Percentiles rank a stretch among this genome's conserved stretches.
phyloP scores from a whole-genome alignment of 2,113 vertebrate genomes.

The Orthonyx spaldingii region DNA sequence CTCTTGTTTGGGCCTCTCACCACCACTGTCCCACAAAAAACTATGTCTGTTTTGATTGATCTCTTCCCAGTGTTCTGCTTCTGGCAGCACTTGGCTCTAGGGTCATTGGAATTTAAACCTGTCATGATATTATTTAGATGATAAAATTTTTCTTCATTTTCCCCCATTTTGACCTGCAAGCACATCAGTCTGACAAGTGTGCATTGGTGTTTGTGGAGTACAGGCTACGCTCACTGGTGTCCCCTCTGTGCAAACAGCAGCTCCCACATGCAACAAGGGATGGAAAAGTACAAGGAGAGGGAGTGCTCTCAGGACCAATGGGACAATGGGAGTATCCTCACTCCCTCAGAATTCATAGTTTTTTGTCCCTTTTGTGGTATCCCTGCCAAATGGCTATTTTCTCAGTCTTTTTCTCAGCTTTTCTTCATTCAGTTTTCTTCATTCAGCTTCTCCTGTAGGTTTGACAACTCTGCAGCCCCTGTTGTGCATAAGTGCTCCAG shows the following conservation, averaged over 20 bases:
- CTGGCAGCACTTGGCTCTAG: not conserved
- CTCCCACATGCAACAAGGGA: not conserved
- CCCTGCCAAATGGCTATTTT: not conserved
- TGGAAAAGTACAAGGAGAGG: not conserved
- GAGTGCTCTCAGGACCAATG: accelerated
- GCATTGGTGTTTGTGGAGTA: not conserved
- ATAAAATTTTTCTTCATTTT: not conserved
- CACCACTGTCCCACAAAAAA: not conserved
- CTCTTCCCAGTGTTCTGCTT: not conserved
- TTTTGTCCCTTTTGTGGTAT: not conserved
- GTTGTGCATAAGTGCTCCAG: not conserved
- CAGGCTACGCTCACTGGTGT: not conserved
- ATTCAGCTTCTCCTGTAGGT: not conserved
- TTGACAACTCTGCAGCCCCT: not conserved
- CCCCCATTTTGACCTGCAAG: not conserved
- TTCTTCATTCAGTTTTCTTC: not conserved
- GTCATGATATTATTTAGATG: not conserved
- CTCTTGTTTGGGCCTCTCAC: not conserved
- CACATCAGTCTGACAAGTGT: not conserved
- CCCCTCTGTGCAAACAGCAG: not conserved
- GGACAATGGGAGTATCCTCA: accelerated
- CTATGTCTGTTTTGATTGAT: not conserved
- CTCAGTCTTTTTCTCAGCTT: not conserved
- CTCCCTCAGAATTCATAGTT: not conserved
- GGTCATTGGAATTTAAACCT: not conserved